A percentile compares a stretch with the other conserved stretches of the same genome.
These are phyloP conservation scores for Rhamnusium bicolor DNA, from an alignment of 2,888 invertebrate species.

Conservation along the genomic window DNA sequence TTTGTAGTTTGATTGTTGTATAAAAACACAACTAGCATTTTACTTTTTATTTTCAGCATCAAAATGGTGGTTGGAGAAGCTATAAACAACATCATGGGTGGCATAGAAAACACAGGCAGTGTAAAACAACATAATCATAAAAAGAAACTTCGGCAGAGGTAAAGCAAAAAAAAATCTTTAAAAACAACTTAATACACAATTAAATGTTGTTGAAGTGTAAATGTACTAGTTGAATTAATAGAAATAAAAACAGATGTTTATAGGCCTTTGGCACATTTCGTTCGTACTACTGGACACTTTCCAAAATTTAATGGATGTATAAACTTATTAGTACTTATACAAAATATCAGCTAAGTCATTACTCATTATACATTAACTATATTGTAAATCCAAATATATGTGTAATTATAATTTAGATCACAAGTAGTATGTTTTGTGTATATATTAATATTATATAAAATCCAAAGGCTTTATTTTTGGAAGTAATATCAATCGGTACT, in stretches of 20 bases:
- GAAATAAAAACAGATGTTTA: conserved; percentile 3
- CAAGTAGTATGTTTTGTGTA: too few species aligned
- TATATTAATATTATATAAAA: too few species aligned
- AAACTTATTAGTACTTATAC: not conserved
- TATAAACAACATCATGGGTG: conserved; percentile 92
- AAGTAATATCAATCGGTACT: too few species aligned
- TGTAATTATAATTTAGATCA: not conserved
- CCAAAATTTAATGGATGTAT: conserved; percentile 19
- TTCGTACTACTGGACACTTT: conserved; percentile 11
- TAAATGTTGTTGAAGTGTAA: not conserved
- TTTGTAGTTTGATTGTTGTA: too few species aligned
- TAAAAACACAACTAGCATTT: too few species aligned
- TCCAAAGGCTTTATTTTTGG: too few species aligned
- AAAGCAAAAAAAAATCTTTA: conserved; percentile 45
- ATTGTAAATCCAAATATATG: not conserved
- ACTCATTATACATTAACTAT: not conserved
- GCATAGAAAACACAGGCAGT: conserved; percentile 91
- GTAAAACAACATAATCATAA: conserved; percentile 93
- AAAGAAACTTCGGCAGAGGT: conserved; percentile 91
- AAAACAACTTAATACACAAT: not conserved
- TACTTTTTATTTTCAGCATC: conserved; percentile 55
- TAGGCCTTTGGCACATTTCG: conserved; percentile 7
- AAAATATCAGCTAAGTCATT: not conserved
- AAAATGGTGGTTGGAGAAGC: conserved; percentile 91
- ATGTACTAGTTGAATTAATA: not conserved